These are phyloP conservation scores for Heteractis magnifica DNA, from an alignment of 92 coral and sea anemone species.

Conservation along the genomic window DNA sequence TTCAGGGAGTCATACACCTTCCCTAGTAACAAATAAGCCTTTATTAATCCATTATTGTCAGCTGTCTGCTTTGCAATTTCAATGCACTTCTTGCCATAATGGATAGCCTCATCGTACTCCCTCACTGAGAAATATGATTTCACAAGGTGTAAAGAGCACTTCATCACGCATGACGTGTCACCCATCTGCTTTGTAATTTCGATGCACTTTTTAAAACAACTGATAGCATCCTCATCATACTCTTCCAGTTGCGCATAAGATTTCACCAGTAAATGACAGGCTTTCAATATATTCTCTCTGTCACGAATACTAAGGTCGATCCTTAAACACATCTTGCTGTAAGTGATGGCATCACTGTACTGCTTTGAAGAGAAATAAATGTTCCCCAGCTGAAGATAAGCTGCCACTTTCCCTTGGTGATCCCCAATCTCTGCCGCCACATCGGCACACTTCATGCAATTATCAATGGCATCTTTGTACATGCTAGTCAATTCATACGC, in stretches of 20 bases:
- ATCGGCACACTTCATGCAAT: not conserved
- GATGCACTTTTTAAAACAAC: not conserved
- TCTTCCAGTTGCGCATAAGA: too few species aligned
- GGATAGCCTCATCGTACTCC: not conserved
- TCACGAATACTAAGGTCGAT: too few species aligned
- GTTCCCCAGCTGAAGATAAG: not conserved
- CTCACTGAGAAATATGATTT: not conserved
- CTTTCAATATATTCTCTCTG: too few species aligned
- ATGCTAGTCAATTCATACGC: not conserved
- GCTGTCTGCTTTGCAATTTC: not conserved
- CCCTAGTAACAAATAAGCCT: not conserved
- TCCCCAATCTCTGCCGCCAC: not conserved
- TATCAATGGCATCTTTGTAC: not conserved
- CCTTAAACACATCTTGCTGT: too few species aligned
- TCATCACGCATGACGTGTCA: not conserved
- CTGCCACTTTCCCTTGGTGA: not conserved
- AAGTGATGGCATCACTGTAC: not conserved
- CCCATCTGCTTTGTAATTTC: not conserved
- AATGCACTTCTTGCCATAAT: not conserved
- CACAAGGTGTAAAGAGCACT: not conserved
- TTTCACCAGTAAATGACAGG: too few species aligned
- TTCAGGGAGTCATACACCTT: not conserved
- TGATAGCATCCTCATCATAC: not conserved
- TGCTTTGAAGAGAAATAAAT: not conserved
- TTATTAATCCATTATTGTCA: not conserved